Evolutionary conservation across 2,113 vertebrate genomes (phyloP), one percentile per base, ranked within the genome.

Genomic region (Phoenicopterus ruber): DNA sequence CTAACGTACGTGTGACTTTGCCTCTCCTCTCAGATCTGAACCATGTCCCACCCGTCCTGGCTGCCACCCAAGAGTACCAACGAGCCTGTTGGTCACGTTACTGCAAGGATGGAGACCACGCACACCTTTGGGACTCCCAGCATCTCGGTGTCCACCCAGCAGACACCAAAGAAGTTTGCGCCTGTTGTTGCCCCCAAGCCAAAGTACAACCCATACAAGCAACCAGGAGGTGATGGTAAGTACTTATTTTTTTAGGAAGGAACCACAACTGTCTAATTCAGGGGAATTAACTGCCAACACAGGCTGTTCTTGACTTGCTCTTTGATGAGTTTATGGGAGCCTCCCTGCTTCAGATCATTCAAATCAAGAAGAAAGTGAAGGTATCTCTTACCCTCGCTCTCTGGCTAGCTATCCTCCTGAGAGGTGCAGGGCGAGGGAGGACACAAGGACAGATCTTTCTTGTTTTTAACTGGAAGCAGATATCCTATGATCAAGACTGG

Each of bases 131-230:
- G 99, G 11, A 99, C 98, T 13, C 98, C 99, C 28, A 99, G 99
- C 97, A 99, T 99, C 97, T 99, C 99, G 0, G 96, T 99, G 77
- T 99, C 99, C 34, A 99, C 99, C 91, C 99, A 99, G 73, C 99
- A 99, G 96, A 85, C 97, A 3, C 99, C 99, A 54, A 99, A 99
- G 98, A 99, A 99, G 86, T 99, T 99, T 97, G 99, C 99, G 1
- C 99, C 99, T 0, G 97, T 99, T 6, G 99, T 99, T 22, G 99
- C 99, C 36, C 99, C 99, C 49, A 99, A 99, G 88, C 99, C 99
- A 34, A 99, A 99, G 96, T 99, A 99, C 97, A 99, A 99, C 92
- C 99, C 99, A 0, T 99, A 99, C 95, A 99, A 99, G 88, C 97
- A 97, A 16, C 98, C 97, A 31, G 98, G 98, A 82, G 87, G 96